A percentile compares a stretch with the other conserved stretches of the same genome.
phyloP scores from a whole-genome alignment of 1,140 invertebrate species.

The Wiebesia pumilae region DNA sequence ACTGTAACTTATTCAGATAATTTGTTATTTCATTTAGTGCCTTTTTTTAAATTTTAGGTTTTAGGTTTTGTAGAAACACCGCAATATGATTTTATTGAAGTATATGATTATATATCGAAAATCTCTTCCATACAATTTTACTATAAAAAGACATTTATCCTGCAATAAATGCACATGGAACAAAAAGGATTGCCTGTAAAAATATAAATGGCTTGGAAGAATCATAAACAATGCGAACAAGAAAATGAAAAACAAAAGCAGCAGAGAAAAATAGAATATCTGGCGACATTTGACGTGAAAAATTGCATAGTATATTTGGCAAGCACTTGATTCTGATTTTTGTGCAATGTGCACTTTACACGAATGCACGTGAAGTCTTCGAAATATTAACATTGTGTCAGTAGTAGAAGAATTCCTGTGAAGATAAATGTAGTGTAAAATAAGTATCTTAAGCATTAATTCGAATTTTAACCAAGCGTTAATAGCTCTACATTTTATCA shows the following conservation, averaged over 20 bases:
- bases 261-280: conserved; percentile 6
- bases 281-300: conserved; percentile 1
- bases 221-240: conserved; percentile 3
- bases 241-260: background rate
- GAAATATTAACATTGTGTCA: background rate
- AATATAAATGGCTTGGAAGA: conserved; percentile 12
- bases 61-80: no score
- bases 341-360: background rate
- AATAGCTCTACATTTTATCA: no score
- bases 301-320: conserved; percentile 8
- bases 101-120: background rate
- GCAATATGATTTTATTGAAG: background rate
- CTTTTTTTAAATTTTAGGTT: no score
- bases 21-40: no score
- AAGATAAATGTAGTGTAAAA: background rate
- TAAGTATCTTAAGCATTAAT: no score
- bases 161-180: conserved; percentile 11
- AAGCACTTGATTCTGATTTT: conserved; percentile 16
- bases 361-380: background rate
- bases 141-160: background rate
- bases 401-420: background rate
- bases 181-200: conserved; percentile 24
- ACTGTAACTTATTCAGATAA: no score
- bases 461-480: no score
- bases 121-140: background rate